Conservation (phyloP, 2,888 invertebrate species). For the Hecatera dysodea region DNA sequence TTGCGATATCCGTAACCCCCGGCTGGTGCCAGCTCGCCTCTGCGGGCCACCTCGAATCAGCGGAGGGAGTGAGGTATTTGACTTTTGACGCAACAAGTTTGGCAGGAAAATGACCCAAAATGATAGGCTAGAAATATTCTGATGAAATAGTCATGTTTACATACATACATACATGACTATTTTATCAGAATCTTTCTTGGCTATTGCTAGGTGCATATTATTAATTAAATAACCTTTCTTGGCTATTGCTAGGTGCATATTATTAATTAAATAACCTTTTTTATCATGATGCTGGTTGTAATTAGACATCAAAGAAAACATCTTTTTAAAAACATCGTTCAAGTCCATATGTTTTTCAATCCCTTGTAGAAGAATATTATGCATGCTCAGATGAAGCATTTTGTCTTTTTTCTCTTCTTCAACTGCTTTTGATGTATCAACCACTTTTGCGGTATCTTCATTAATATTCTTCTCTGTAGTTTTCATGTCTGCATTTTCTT, state of each 20-base stretch:
- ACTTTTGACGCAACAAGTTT: too few species aligned
- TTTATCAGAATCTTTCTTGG: too few species aligned
- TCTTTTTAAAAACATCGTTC: slow-evolving; percentile 73
- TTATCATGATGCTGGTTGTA: slow-evolving; percentile 49
- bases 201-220: too few species aligned
- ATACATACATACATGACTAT: too few species aligned
- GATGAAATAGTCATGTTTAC: too few species aligned
- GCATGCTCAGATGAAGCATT: slow-evolving; percentile 78
- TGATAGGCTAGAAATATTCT: too few species aligned
- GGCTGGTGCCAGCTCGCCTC: too few species aligned
- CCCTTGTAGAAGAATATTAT: slow-evolving; percentile 80
- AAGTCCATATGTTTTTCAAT: slow-evolving; percentile 79
- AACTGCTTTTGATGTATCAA: neutral
- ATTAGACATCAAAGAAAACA: slow-evolving; percentile 65
- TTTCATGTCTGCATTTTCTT: slow-evolving; percentile 61
- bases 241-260: too few species aligned
- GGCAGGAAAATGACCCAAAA: too few species aligned
- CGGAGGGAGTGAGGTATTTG: too few species aligned
- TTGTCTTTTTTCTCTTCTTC: slow-evolving; percentile 60
- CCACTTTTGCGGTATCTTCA: slow-evolving; percentile 7
- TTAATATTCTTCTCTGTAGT: slow-evolving; percentile 29
- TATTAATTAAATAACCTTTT: slow-evolving; percentile 20
- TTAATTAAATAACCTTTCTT: neutral
- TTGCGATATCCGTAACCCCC: too few species aligned
- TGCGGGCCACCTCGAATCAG: too few species aligned